Base-by-base conservation (phyloP, 2,797 vertebrate genomes). In the Chaenodraco wilsoni region DNA sequence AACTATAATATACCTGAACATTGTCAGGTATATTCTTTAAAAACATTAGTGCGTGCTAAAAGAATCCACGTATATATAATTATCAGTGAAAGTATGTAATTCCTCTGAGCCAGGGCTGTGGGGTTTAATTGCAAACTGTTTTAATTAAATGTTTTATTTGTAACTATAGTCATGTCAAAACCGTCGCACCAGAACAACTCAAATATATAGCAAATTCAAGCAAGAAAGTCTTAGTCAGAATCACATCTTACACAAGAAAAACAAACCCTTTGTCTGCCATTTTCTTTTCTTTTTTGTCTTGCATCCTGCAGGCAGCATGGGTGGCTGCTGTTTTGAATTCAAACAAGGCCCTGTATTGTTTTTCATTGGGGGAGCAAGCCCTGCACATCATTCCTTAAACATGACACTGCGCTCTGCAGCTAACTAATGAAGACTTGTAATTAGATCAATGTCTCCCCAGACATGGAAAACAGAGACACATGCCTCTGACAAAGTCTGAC, bases 371-470 rank as follows among this genome's bases (percentile, higher is more conserved):
- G 51, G 37, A 19, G 74, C 23, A 37, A 69, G 63, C 65, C 58
- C 60, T 64, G 70, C 80, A 70, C 81, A 79, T 80, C 91, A 91
- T 94, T 93, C 91, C 86, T 91, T 83, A 73, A 89, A 79, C 88
- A 90, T 92, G 89, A 92, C 89, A 89, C 86, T 76, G 85, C 83
- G 76, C 86, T 88, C 82, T 88, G 86, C 79, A 81, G 83, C 88
- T 89, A 88, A 88, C 88, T 92, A 92, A 93, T 93, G 89, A 89
- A 91, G 87, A 90, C 84, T 87, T 85, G 78, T 92, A 93, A 93
- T 93, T 89, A 89, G 90, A 92, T 93, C 88, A 91, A 78, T 82
- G 86, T 88, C 87, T 88, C 77, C 72, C 60, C 81, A 85, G 91
- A 88, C 83, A 78, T 73, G 70, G 81, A 90, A 90, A 90, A 91